Evolutionary conservation across 1,140 invertebrate species (phyloP).

Genomic region (Drosophila neocordata): DNA sequence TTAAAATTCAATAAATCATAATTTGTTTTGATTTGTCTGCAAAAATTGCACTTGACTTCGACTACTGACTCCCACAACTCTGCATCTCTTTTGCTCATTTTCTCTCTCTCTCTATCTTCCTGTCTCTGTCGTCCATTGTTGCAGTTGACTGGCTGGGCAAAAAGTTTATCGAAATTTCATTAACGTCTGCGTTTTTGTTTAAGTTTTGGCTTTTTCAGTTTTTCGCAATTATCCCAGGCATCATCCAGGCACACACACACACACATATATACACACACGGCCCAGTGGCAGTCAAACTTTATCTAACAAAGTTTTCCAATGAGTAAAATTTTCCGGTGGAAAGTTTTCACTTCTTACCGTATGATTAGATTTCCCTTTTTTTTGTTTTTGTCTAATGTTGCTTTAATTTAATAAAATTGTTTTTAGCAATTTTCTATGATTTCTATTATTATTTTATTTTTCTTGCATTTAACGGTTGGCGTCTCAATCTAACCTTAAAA

Average conservation of each 20-base stretch:
- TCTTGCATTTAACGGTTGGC: slow-evolving; percentile 38
- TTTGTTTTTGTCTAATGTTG: slow-evolving; percentile 36
- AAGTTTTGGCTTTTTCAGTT: slow-evolving; percentile 71
- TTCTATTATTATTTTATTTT: not conserved
- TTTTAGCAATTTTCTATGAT: slow-evolving; percentile 31
- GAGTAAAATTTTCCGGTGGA: slow-evolving; percentile 69
- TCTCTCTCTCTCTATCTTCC: slow-evolving; percentile 5
- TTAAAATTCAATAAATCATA: slow-evolving; percentile 81
- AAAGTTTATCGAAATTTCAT: slow-evolving; percentile 81
- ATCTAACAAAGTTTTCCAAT: slow-evolving; percentile 37
- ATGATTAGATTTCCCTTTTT: slow-evolving; percentile 48
- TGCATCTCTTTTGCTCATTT: not conserved
- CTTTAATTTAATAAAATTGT: slow-evolving; percentile 49
- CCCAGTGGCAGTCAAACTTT: slow-evolving; percentile 46
- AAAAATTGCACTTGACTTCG: slow-evolving; percentile 36
- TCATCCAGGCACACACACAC: slow-evolving; percentile 8
- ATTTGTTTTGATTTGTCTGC: slow-evolving; percentile 66
- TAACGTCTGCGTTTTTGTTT: slow-evolving; percentile 77
- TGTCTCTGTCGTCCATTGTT: slow-evolving; percentile 49
- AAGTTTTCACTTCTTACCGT: slow-evolving; percentile 37
- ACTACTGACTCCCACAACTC: not conserved
- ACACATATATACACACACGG: slow-evolving; percentile 23
- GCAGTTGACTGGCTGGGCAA: slow-evolving; percentile 42
- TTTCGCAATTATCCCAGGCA: slow-evolving; percentile 67
- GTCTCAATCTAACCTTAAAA: slow-evolving; percentile 29